Percentiles rank a stretch among this genome's conserved stretches.
phyloP scores from a whole-genome alignment of 2,888 invertebrate species.

The Capitulum mitella region DNA sequence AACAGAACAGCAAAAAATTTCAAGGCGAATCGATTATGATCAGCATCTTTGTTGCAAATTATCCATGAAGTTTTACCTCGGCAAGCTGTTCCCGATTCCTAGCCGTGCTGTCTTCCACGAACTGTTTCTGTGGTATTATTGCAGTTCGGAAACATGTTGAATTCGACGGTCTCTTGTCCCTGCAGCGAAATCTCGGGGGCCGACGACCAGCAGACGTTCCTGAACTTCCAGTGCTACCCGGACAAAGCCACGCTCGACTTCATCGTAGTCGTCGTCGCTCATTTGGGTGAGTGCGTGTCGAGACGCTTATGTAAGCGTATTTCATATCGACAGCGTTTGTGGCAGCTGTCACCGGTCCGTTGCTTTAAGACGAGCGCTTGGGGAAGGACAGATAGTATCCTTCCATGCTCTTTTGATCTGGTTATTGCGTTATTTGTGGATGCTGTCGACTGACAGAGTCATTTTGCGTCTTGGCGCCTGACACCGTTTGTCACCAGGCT shows the following conservation, averaged over 20 bases:
- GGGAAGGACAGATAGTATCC: too few species aligned
- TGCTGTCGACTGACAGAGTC: too few species aligned
- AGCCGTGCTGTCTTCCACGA: not conserved
- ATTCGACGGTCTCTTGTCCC: not conserved
- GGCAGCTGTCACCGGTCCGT: too few species aligned
- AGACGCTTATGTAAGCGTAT: not conserved
- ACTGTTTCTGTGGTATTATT: not conserved
- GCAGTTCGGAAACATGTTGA: not conserved
- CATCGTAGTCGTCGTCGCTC: conserved; percentile 19
- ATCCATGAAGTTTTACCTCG: not conserved
- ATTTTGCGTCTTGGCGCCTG: too few species aligned
- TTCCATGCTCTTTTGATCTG: too few species aligned
- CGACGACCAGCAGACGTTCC: conserved; percentile 27
- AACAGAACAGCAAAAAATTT: too few species aligned
- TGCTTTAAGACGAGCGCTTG: too few species aligned
- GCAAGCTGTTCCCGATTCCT: not conserved
- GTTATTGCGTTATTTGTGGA: too few species aligned
- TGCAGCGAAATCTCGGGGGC: not conserved
- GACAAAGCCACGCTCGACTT: conserved; percentile 27
- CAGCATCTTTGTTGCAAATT: not conserved
- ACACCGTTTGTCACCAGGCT: too few species aligned
- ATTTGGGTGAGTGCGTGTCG: conserved; percentile 18
- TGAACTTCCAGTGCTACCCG: conserved; percentile 30
- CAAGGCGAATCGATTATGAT: too few species aligned
- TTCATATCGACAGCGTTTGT: too few species aligned